Percentiles rank a stretch among this genome's conserved stretches.
phyloP scores from a whole-genome alignment of 2,888 invertebrate species.

The Euclidia mi region DNA sequence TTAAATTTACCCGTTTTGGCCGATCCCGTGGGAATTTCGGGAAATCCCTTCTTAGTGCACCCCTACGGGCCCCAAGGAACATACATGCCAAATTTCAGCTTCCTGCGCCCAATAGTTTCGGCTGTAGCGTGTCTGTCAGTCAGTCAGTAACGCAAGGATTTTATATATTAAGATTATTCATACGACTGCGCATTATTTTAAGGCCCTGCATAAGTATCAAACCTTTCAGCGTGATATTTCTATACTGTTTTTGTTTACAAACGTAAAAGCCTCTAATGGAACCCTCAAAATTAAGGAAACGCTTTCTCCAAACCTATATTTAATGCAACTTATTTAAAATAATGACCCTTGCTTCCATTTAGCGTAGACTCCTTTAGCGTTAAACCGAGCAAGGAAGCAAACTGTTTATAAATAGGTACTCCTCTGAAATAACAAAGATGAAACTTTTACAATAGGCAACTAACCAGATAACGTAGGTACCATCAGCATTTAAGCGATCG shows the following conservation, averaged over 20 bases:
- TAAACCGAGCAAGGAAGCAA: not conserved
- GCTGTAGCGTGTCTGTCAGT: too few relatives aligned
- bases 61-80: too few relatives aligned
- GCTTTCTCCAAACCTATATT: not conserved
- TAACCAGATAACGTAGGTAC: slow-evolving; percentile 23
- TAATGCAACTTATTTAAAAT: slow-evolving; percentile 9
- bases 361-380: not conserved
- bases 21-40: too few relatives aligned
- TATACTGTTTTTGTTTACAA: not conserved
- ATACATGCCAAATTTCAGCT: too few relatives aligned
- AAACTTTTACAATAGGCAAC: slow-evolving; percentile 25
- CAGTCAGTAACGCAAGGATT: too few relatives aligned
- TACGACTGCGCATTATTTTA: slow-evolving; percentile 9
- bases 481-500: slow-evolving; percentile 34
- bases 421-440: slow-evolving; percentile 17
- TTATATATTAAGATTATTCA: too few relatives aligned
- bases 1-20: too few relatives aligned
- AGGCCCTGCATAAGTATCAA: slow-evolving; percentile 1
- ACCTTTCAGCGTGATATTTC: not conserved
- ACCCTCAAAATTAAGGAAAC: not conserved
- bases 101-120: too few relatives aligned
- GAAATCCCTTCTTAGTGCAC: too few relatives aligned
- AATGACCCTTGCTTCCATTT: not conserved
- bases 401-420: slow-evolving; percentile 10
- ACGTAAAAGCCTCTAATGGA: not conserved